Conservation (phyloP, 2,797 vertebrate species). For the Borostomias antarcticus region DNA sequence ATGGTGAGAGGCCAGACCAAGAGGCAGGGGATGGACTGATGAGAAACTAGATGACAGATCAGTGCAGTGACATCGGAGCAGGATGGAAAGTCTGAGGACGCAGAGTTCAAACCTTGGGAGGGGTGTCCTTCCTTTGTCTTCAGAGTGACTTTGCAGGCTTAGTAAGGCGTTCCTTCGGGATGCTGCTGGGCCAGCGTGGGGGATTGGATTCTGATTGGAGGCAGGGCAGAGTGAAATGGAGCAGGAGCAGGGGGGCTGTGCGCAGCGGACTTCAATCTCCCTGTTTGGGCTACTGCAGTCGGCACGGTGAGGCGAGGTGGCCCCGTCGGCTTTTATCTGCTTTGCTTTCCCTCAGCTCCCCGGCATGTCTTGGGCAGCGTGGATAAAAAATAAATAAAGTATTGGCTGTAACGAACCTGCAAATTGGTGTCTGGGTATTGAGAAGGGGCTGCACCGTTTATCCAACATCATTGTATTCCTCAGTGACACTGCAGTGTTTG, state of each 20-base stretch:
- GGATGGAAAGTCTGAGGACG: slow-evolving; percentile 14
- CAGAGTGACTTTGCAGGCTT: slow-evolving; percentile 49
- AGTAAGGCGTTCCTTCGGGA: slow-evolving; percentile 23
- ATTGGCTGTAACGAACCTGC: background rate
- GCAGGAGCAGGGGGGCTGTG: slow-evolving; percentile 17
- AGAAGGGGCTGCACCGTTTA: background rate
- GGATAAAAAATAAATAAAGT: slow-evolving; percentile 14
- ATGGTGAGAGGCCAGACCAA: slow-evolving; percentile 20
- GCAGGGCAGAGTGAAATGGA: slow-evolving; percentile 32
- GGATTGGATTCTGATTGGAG: slow-evolving; percentile 47
- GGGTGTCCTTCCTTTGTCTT: slow-evolving; percentile 40
- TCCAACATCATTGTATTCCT: background rate
- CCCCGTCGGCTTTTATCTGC: slow-evolving; percentile 35
- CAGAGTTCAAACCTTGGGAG: slow-evolving; percentile 32
- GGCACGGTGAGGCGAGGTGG: slow-evolving; percentile 16
- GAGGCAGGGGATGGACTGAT: slow-evolving; percentile 12
- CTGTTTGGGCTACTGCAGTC: slow-evolving; percentile 14
- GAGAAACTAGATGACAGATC: slow-evolving; percentile 39
- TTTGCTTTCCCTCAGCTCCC: slow-evolving; percentile 11
- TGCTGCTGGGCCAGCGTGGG: slow-evolving; percentile 17
- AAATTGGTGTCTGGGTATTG: background rate
- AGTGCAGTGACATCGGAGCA: slow-evolving; percentile 19
- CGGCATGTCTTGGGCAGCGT: background rate
- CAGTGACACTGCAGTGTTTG: background rate
- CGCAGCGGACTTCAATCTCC: slow-evolving; percentile 36